Percentiles rank a stretch among this genome's conserved stretches.
Conservation (phyloP, 2,113 vertebrate genomes). For the Bubo bubo region DNA sequence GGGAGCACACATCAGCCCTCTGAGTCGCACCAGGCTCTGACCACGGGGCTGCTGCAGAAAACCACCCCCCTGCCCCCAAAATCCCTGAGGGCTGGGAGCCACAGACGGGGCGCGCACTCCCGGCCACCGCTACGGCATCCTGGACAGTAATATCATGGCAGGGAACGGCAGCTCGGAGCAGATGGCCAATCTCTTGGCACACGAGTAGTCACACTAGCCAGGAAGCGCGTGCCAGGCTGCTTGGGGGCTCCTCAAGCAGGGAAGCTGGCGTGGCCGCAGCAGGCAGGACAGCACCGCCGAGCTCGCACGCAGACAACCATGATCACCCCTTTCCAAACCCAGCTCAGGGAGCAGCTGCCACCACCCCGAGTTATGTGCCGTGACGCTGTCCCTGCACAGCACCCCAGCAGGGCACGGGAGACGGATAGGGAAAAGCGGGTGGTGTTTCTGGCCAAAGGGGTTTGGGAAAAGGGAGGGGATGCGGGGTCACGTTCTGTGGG, state of each 20-base stretch:
- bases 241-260: not conserved
- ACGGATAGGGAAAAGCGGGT: fast-evolving
- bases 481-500: fast-evolving
- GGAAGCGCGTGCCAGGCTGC: not conserved
- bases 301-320: fast-evolving
- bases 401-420: fast-evolving
- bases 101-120: fast-evolving
- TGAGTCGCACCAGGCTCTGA: not conserved
- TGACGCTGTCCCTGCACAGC: not conserved
- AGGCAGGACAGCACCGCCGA: fast-evolving
- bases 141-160: fast-evolving
- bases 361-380: not conserved
- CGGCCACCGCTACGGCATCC: fast-evolving
- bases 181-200: not conserved
- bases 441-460: too few species aligned
- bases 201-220: fast-evolving
- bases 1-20: not conserved
- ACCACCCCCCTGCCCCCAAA: too few species aligned
- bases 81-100: not conserved
- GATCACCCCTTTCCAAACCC: not conserved
- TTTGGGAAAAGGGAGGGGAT: not conserved
- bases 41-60: too few species aligned
- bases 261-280: not conserved
- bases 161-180: not conserved
- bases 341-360: fast-evolving